Base-by-base conservation (phyloP, 2,797 vertebrate genomes). In the Arctocebus calabarensis region DNA sequence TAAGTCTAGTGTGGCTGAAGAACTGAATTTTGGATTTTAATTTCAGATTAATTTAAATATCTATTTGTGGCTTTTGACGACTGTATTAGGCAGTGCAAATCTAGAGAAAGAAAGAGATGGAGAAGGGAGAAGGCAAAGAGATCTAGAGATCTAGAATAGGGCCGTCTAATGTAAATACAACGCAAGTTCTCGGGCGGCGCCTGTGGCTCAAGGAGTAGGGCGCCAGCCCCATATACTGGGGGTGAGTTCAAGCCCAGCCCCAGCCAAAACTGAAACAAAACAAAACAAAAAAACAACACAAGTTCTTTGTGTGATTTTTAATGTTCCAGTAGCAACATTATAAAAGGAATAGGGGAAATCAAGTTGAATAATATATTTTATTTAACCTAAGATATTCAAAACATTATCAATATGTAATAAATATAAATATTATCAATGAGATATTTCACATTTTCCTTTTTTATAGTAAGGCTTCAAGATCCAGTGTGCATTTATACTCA, bases 21-120 rank as follows among this genome's bases (percentile, higher is more conserved):
- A 79, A 11, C 29, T 32, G 32, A 27, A 29, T 48, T 37, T 37
- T 29, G 77, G 1, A 8, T 84, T 84, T 77, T 43, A 40, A 32
- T 74, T 75, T 84, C 48, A 68, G 19, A 88, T 88, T 73, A 62
- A 68, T 57, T 59, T 52, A 78, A 95, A 64, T 61, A 11, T 73
- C 13, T 52, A 8, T 43, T 4, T 68, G 52, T 62, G 66, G 37
- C 79, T 43, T 83, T 57, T 90, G 83, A 52, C 55, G 23, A 9
- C 87, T 43, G 1, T 37, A 3, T 29, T 34, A 43, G 84, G 25
- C 43, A 14, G 19, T 14, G 5, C 32, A 64, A 14, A 66, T 62
- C 48, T 52, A 59, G 32, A 52, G 78, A 64, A 27, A 88, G 78
- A 29, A 29, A 57, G 70, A 74, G 16, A 43, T 9, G 5, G 59